phyloP scores from a whole-genome alignment of 1,140 invertebrate species.

The Drosophila micromelanica region DNA sequence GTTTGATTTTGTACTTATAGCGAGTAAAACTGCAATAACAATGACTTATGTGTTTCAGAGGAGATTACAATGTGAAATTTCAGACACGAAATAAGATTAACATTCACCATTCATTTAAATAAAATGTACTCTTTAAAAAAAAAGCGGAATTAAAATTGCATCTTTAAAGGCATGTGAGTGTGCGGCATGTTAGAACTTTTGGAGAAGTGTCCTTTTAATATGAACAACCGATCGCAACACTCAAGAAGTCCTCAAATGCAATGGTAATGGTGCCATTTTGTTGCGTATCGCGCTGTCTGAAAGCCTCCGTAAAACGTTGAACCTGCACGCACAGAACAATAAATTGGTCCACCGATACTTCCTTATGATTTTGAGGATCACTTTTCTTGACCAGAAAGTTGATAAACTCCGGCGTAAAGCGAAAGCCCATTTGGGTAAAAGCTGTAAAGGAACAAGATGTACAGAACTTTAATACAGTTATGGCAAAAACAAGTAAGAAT shows the following conservation, averaged over 20 bases:
- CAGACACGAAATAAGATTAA: conserved; percentile 28
- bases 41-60: conserved; percentile 53
- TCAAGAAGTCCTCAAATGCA: conserved; percentile 94
- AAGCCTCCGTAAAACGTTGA: conserved; percentile 93
- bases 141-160: conserved; percentile 50
- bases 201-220: conserved; percentile 83
- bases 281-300: conserved; percentile 89
- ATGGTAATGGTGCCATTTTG: conserved; percentile 91
- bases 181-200: conserved; percentile 7
- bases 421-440: conserved; percentile 94
- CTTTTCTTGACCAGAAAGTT: conserved; percentile 89
- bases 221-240: conserved; percentile 89
- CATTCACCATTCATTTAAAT: conserved; percentile 44
- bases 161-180: conserved; percentile 26
- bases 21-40: conserved; percentile 47
- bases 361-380: conserved; percentile 86
- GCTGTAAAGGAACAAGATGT: conserved; percentile 85
- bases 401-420: conserved; percentile 91
- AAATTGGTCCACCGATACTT: conserved; percentile 93
- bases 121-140: conserved; percentile 53
- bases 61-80: conserved; percentile 60
- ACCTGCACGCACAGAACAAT: conserved; percentile 95
- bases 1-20: conserved; percentile 62
- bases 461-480: not conserved
- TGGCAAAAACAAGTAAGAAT: too few relatives aligned